Base-by-base conservation (phyloP, 1,140 invertebrate species). In the Chironomus striatipennis region DNA sequence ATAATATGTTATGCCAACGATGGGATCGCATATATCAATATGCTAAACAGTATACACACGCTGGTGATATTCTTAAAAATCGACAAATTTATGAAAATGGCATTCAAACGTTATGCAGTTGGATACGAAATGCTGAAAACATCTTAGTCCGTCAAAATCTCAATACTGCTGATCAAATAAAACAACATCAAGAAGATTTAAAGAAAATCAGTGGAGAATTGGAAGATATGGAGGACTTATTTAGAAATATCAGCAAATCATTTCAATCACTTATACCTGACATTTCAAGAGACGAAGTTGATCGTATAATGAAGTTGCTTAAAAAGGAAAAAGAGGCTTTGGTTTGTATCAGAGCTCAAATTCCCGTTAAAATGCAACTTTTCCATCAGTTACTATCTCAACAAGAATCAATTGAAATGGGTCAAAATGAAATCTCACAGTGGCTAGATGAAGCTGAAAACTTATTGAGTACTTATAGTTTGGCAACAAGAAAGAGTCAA, bases 231-330 rank as follows among this genome's bases (percentile, higher is more conserved):
- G 95, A 98, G 81, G 91, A 93, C 75, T 81, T 96, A 0, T 97
- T 97, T 81, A 96, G 97, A 81, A 89, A 86, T 73, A 90, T 94
- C 43, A 94, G 92, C 78, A 93, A 93, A 80, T 94, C 92, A 73
- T 96, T 97, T 81, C 96, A 98, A 82, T 88, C 87, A 7, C 85
- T 97, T 0, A 94, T 97, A 17, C 93, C 92, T 77, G 94, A 97
- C 80, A 84, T 97, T n/a, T 90, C 91, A 0, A 87, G 93, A 20
- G 93, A 97, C 47, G 93, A 96, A 79, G 93, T 98, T 2, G 94
- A 96, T 76, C 87, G 87, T 73, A 95, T 96, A 88, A 93, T 97
- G 90, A 88, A 89, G 57, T 90, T 90, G 1, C 81, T 98, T 24
- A 97, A 97, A 80, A 91, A 91, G 78, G 92, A 96, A 78, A 95